Percentiles rank a stretch among this genome's conserved stretches.
Evolutionary conservation across 2,888 invertebrate genomes (phyloP).

Genomic region (Drosophila monieri): DNA sequence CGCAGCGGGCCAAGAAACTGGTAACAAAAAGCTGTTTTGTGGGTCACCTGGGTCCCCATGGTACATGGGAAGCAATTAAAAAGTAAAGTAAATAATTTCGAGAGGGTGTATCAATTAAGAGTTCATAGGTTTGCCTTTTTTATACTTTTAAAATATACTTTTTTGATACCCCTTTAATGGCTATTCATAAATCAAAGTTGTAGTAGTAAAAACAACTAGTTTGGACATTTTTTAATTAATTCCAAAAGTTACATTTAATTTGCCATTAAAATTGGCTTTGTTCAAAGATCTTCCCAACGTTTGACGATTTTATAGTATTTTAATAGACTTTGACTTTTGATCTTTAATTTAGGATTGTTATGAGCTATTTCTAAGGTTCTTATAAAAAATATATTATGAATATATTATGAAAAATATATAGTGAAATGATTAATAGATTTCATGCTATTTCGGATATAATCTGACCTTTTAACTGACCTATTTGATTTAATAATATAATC

Average conservation of each 20-base stretch:
- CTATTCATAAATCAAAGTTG: not conserved
- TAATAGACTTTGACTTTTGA: not conserved
- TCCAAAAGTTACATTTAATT: not conserved
- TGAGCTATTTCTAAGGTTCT: not conserved
- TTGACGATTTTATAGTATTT: not conserved
- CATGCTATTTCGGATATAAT: too few species aligned
- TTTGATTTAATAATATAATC: not conserved
- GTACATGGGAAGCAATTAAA: constrained; percentile 71
- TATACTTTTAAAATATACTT: not conserved
- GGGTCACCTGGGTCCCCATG: constrained; percentile 47
- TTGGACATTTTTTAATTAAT: not conserved
- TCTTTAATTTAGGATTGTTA: not conserved
- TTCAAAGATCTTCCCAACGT: not conserved
- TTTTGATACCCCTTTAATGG: not conserved
- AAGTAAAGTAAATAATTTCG: constrained; percentile 25
- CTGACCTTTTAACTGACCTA: not conserved
- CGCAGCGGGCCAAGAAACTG: constrained; percentile 62
- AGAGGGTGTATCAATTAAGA: constrained; percentile 2
- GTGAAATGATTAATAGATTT: too few species aligned
- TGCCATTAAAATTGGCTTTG: not conserved
- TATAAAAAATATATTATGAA: too few species aligned
- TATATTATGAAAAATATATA: not conserved
- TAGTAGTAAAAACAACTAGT: constrained; percentile 1
- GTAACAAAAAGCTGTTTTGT: constrained; percentile 49
- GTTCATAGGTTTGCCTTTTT: not conserved